Evolutionary conservation across 30 jellyfish, hydroid and myxozoan genomes (phyloP).

Genomic region (Chironex yamaguchii): DNA sequence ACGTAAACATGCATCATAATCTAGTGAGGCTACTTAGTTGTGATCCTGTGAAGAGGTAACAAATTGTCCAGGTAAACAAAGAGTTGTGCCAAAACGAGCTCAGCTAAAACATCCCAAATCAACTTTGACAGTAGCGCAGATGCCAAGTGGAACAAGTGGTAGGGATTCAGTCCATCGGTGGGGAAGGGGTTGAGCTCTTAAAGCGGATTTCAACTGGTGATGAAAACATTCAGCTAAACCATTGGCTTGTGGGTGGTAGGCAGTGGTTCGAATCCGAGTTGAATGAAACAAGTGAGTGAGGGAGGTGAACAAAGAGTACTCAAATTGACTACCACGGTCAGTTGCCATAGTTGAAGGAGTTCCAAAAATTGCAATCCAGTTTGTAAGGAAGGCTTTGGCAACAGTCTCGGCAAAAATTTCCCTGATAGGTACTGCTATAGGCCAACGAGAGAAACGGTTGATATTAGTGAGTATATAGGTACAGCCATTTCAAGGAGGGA

Average conservation of each 20-base stretch:
- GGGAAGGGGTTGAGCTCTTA: too few species aligned
- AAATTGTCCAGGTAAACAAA: too few species aligned
- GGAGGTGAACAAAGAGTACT: neutral
- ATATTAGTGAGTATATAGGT: slow-evolving; percentile 18
- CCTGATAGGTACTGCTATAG: slow-evolving; percentile 34
- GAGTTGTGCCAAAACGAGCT: too few species aligned
- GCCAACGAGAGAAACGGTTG: slow-evolving; percentile 63
- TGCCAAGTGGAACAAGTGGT: too few species aligned
- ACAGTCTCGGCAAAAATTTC: slow-evolving; percentile 45
- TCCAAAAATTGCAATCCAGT: slow-evolving; percentile 51
- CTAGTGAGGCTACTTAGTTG: too few species aligned
- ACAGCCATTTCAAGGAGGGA: slow-evolving; percentile 17
- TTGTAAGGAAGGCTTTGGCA: slow-evolving; percentile 25
- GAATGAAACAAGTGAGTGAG: neutral
- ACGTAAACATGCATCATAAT: too few species aligned
- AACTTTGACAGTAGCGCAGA: too few species aligned
- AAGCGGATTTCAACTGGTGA: slow-evolving; percentile 10
- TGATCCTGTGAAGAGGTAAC: too few species aligned
- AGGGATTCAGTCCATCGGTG: too few species aligned
- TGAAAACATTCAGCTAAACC: slow-evolving; percentile 62
- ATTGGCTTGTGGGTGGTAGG: slow-evolving; percentile 71
- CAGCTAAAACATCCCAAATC: too few species aligned
- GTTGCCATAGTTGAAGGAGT: slow-evolving; percentile 49
- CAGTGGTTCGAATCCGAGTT: slow-evolving; percentile 24
- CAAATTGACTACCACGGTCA: slow-evolving; percentile 70